Conservation (phyloP, 2,888 invertebrate species). For the Apamea anceps region DNA sequence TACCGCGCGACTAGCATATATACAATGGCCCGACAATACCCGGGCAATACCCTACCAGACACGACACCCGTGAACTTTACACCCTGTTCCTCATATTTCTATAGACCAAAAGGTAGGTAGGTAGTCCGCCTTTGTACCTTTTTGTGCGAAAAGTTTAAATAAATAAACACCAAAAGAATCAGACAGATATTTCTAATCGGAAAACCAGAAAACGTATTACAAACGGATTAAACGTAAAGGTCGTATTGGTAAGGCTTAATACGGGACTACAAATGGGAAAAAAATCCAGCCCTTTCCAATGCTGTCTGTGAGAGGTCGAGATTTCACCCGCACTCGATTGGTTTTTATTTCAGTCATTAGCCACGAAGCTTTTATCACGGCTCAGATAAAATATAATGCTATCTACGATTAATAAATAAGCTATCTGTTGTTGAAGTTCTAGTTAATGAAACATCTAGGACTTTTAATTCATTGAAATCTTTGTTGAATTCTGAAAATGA, state of each 20-base stretch:
- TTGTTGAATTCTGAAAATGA: not conserved
- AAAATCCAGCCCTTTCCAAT: constrained; percentile 13
- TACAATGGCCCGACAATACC: too few relatives aligned
- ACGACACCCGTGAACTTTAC: too few relatives aligned
- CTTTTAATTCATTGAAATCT: not conserved
- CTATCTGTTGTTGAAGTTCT: not conserved
- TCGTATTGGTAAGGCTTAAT: not conserved
- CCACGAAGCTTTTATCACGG: constrained; percentile 4
- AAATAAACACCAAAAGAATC: not conserved
- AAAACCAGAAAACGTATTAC: not conserved
- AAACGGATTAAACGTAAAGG: not conserved
- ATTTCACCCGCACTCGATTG: constrained; percentile 2
- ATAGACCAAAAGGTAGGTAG: not conserved
- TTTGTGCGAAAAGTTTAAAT: too few relatives aligned
- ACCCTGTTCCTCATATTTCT: too few relatives aligned
- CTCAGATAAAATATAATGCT: not conserved
- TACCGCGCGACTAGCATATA: too few relatives aligned
- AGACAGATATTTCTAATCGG: not conserved
- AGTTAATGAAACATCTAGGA: not conserved
- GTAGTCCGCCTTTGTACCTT: too few relatives aligned
- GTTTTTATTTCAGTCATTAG: constrained; percentile 40
- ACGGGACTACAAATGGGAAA: not conserved
- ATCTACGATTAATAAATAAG: not conserved
- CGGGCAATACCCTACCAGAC: too few relatives aligned
- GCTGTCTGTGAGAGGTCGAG: constrained; percentile 29